Evolutionary conservation across 2,797 vertebrate genomes (phyloP), one percentile per base, ranked within the genome.

Genomic region (Myioborus miniatus): DNA sequence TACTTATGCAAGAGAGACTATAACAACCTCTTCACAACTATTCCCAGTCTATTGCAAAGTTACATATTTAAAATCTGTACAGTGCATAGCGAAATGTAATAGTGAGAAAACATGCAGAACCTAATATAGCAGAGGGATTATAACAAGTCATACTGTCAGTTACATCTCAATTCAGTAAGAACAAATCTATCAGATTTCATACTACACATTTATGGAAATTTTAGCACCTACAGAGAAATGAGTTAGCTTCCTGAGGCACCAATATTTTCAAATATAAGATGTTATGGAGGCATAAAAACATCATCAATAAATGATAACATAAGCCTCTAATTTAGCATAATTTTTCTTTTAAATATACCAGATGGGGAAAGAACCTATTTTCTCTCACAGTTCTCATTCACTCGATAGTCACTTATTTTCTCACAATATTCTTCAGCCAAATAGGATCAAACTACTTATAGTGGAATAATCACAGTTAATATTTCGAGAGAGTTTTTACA

Each of bases 1-100:
- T 94, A 96, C 81, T 96, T 89, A 95, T 32, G 26, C 93, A 95
- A 91, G 90, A 96, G 39, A 96, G 89, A 92, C 75, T 56, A 44
- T 75, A 93, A 91, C 65, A 88, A 86, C 44, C 67, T 94, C 47
- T 80, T 94, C 76, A 85, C 55, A 95, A 68, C 71, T 82, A 81
- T 39, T 80, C 17, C 47, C 65, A 76, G 62, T 71, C 85, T 95
- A 62, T 6, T 85, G 44, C 6, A 8, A 63, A 62, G 53, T 72
- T 92, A 80, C 55, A 52, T 69, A 56, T 93, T 79, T 78, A 60
- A 58, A 89, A 79, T 50, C 71, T 0, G 0, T 47, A 60, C n/a
- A 36, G 18, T 8, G 8, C 34, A 46, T 13, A 90, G 41, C 36
- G 41, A 83, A 89, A 93, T 5, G 39, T 65, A 77, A 84, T 13